Evolutionary conservation across 2,888 invertebrate species (phyloP), one percentile per base, ranked within the genome.

Genomic region (Parochlus steinenii): DNA sequence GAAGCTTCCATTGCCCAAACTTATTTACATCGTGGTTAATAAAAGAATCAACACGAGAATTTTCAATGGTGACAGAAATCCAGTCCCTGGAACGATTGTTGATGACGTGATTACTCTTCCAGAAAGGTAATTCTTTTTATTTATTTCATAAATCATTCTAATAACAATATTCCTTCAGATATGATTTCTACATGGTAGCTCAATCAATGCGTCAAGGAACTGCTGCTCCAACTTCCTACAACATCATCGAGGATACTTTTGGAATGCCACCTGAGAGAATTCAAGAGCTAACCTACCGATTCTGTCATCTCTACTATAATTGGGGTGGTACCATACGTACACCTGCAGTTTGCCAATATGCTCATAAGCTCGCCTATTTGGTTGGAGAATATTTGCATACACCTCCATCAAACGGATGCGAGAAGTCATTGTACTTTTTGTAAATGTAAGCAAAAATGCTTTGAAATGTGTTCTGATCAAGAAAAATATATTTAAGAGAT

Each of bases 281-380:
- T 18, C 93, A 95, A 54, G 62, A 75, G 10, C 53, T 95, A 10
- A 74, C 89, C 0, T 93, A 82, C 56, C 92, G 90, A 52, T 54
- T 92, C 50, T 71, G 71, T 0, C 92, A 93, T 48, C 63, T 92
- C 62, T 95, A 95, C 51, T 89, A 71, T 58, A 90, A 90, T 56
- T 87, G 85, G 74, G 74, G 75, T 40, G 75, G 73, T 48, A 31
- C 31, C 3, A 72, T 78, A 22, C 65, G 81, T 17, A 86, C 89
- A n/a, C 87, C 87, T 1, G 80, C 85, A 0, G 85, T 83, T 1
- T 82, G 82, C 51, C 86, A 86, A 52, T 87, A 86, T 52, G 87
- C 87, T 1, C 87, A 89, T 54, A 87, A 87, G 49, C 56, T 89
- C 41, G 86, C 87, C 0, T 86, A 81, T 58, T 58, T 87, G 10